Evolutionary conservation across 2,888 invertebrate species (phyloP).

Genomic region (Anoncus sp.): DNA sequence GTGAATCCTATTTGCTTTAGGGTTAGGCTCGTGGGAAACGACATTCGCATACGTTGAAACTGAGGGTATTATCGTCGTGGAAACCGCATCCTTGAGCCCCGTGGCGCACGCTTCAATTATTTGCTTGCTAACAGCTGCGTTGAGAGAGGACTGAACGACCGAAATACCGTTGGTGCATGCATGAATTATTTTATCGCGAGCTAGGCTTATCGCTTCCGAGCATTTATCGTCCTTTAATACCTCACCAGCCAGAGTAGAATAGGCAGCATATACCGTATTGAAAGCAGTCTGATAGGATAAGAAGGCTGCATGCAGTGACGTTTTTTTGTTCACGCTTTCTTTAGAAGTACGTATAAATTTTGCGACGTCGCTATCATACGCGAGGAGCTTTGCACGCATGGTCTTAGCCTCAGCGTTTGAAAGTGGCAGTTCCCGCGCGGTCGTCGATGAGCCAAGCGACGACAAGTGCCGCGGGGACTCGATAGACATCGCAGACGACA

Average conservation of each 20-base stretch:
- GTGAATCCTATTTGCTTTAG: no score
- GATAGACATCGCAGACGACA: neutral
- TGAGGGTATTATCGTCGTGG: neutral
- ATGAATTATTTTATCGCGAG: neutral
- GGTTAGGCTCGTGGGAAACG: neutral
- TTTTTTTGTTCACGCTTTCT: neutral
- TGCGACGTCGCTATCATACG: neutral
- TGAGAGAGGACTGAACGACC: neutral
- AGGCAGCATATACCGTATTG: neutral
- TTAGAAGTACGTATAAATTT: neutral
- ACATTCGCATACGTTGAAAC: neutral
- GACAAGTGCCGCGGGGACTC: slow-evolving; percentile 3
- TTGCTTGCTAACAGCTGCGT: neutral
- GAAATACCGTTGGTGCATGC: neutral
- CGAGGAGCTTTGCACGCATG: neutral
- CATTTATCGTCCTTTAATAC: neutral
- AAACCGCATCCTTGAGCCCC: neutral
- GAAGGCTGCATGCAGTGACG: neutral
- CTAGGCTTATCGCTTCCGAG: neutral
- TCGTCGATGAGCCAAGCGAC: neutral
- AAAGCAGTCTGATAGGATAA: neutral
- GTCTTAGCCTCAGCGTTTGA: slow-evolving; percentile 1
- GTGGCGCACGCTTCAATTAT: neutral
- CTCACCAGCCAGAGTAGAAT: neutral
- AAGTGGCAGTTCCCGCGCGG: neutral